Conservation (phyloP, 2,888 invertebrate genomes). For the Boloria euphrosyne region DNA sequence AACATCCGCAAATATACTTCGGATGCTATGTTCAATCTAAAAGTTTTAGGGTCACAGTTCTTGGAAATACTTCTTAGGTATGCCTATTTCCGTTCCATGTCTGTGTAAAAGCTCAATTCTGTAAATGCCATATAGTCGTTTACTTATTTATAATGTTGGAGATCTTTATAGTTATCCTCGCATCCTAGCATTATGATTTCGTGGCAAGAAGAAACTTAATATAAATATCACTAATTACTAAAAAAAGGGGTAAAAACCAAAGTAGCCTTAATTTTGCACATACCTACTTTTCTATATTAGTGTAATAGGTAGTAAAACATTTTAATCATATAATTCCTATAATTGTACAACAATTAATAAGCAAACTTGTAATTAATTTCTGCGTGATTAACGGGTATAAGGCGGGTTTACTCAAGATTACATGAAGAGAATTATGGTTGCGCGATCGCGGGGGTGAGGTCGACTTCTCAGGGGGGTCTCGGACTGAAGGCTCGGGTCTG, state of each 20-base stretch:
- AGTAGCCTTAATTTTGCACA: too few relatives aligned
- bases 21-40: slow-evolving; percentile 31
- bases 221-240: too few relatives aligned
- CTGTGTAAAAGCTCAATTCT: not conserved
- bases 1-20: slow-evolving; percentile 39
- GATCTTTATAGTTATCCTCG: too few relatives aligned
- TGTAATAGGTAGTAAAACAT: slow-evolving; percentile 17
- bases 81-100: not conserved
- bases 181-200: too few relatives aligned
- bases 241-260: too few relatives aligned
- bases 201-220: too few relatives aligned
- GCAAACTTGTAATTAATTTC: slow-evolving; percentile 82
- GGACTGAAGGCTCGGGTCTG: slow-evolving; percentile 50
- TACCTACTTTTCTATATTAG: too few relatives aligned
- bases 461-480: slow-evolving; percentile 42
- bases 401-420: slow-evolving; percentile 80
- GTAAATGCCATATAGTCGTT: too few relatives aligned
- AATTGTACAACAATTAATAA: slow-evolving; percentile 80
- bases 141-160: too few relatives aligned
- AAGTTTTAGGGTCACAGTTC: slow-evolving; percentile 25
- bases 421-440: slow-evolving; percentile 78
- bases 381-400: slow-evolving; percentile 80
- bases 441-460: slow-evolving; percentile 56
- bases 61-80: not conserved
- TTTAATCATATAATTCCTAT: slow-evolving; percentile 68